These are phyloP conservation scores for Psittacula derbiana DNA, from an alignment of 2,797 vertebrate genomes.

Conservation along the genomic window DNA sequence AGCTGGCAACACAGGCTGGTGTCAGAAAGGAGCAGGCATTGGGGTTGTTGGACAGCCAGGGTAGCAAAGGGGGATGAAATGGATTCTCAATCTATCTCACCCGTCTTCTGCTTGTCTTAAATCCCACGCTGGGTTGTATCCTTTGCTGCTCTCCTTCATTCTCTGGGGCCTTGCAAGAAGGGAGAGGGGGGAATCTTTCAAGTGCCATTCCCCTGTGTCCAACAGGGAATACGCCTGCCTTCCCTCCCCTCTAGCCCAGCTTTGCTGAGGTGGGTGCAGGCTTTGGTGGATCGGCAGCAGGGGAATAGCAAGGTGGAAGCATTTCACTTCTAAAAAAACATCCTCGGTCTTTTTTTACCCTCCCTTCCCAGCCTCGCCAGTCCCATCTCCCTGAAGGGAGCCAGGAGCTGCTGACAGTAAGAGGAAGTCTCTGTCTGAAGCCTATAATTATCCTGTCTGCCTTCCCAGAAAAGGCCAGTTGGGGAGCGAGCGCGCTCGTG, in stretches of 20 bases:
- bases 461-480: constrained; percentile 64
- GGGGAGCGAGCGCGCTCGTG: not conserved
- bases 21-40: accelerated
- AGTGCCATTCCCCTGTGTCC: not conserved
- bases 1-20: not conserved
- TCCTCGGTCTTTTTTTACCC: constrained; percentile 2
- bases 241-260: not conserved
- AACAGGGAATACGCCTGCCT: not conserved
- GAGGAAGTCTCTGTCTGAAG: constrained; percentile 60
- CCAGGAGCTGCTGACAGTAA: constrained; percentile 56
- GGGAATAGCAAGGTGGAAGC: constrained; percentile 18
- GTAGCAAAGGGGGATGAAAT: accelerated
- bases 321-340: not conserved
- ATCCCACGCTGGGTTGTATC: not conserved
- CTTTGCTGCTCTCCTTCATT: not conserved
- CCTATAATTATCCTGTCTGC: constrained; percentile 72
- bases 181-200: not conserved
- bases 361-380: constrained; percentile 31
- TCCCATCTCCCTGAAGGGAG: constrained; percentile 41
- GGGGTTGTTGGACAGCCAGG: not conserved
- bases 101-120: not conserved
- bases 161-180: not conserved
- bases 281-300: not conserved
- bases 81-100: not conserved
- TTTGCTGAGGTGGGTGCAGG: not conserved